A percentile compares a stretch with the other conserved stretches of the same genome.
Evolutionary conservation across 2,888 invertebrate genomes (phyloP).

Genomic region (Leptothorax acervorum): DNA sequence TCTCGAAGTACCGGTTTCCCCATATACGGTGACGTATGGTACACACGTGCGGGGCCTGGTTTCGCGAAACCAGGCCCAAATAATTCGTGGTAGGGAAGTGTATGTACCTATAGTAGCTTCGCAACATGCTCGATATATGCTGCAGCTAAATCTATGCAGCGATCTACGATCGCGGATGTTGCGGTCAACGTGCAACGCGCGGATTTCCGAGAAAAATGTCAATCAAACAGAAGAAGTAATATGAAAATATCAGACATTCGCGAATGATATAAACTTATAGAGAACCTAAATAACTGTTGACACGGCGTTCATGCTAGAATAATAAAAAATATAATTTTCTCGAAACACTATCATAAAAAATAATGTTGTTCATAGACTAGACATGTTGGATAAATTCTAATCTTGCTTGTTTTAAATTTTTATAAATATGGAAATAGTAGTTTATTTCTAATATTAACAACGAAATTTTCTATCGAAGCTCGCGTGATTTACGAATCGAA

Average conservation of each 20-base stretch:
- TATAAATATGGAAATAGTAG: background rate
- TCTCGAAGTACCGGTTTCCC: slow-evolving; percentile 49
- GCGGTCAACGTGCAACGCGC: background rate
- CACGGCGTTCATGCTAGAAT: background rate
- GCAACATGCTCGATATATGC: background rate
- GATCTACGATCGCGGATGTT: slow-evolving; percentile 12
- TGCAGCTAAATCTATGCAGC: background rate
- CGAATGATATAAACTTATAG: background rate
- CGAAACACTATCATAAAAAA: background rate
- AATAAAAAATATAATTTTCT: background rate
- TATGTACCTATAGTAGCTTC: background rate
- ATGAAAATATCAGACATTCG: background rate
- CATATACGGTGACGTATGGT: slow-evolving; percentile 10
- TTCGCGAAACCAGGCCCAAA: slow-evolving; percentile 27
- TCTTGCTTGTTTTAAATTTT: background rate
- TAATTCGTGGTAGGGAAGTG: background rate
- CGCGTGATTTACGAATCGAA: background rate
- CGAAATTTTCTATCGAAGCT: slow-evolving; percentile 12
- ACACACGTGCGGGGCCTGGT: background rate
- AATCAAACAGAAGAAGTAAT: background rate
- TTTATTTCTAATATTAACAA: slow-evolving; percentile 7
- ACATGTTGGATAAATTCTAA: background rate
- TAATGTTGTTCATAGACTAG: background rate
- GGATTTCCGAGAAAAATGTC: background rate
- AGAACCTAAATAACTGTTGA: background rate